phyloP scores from a whole-genome alignment of 2,797 vertebrate species.

The Tiaroga cobitis region DNA sequence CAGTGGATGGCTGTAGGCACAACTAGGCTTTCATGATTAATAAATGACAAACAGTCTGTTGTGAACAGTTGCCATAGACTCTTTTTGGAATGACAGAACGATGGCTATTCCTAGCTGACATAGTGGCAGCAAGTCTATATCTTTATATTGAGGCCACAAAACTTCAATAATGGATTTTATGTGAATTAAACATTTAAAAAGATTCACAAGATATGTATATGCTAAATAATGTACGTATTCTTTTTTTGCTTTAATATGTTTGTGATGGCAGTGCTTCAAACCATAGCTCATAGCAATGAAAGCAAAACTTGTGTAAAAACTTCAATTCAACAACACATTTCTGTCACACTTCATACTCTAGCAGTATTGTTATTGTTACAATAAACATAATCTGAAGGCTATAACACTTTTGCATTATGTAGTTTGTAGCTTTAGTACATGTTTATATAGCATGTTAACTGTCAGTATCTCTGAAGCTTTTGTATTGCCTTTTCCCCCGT shows the following conservation, averaged over 20 bases:
- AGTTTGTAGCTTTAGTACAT: no score
- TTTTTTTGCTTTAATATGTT: not conserved
- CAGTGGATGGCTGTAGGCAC: constrained; percentile 3
- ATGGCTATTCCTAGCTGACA: constrained; percentile 4
- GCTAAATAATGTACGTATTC: not conserved
- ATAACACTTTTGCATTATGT: no score
- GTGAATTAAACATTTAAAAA: not conserved
- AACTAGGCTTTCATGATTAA: constrained; percentile 16
- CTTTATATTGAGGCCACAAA: not conserved
- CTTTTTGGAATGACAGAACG: not conserved
- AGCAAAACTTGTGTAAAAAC: not conserved
- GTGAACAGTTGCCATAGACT: not conserved
- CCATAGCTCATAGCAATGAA: not conserved
- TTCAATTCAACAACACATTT: not conserved
- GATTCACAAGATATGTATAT: not conserved
- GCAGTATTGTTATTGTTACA: not conserved
- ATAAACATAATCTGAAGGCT: not conserved
- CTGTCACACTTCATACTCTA: not conserved
- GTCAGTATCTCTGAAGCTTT: no score
- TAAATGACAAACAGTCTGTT: constrained; percentile 10
- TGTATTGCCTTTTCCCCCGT: no score
- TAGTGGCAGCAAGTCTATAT: not conserved
- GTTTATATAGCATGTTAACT: no score
- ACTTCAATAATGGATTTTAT: not conserved
- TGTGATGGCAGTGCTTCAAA: not conserved